A percentile compares a stretch with the other conserved stretches of the same genome.
Evolutionary conservation across 2,888 invertebrate genomes (phyloP).

Genomic region (Polymixis flavicincta): DNA sequence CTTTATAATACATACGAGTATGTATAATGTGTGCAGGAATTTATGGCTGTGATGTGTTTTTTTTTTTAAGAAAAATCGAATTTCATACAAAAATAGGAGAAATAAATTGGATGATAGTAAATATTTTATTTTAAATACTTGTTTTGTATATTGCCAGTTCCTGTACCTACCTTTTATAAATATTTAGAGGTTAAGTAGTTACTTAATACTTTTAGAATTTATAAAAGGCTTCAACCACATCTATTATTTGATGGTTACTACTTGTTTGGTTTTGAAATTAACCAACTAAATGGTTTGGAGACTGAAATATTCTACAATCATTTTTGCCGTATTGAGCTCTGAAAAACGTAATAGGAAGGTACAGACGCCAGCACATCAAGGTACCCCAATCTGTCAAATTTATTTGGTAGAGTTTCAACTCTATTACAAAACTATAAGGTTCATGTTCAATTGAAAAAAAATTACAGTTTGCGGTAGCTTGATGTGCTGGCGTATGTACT

Average conservation of each 20-base stretch:
- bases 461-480: too few relatives aligned
- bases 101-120: constrained; percentile 4
- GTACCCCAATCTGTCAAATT: too few relatives aligned
- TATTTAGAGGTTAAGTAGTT: constrained; percentile 10
- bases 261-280: constrained; percentile 14
- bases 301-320: constrained; percentile 11
- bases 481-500: too few relatives aligned
- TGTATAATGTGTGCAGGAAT: constrained; percentile 29
- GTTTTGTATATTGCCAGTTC: constrained; percentile 1
- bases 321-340: neutral
- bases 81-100: constrained; percentile 19
- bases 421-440: too few relatives aligned
- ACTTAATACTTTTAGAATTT: neutral
- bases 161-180: constrained; percentile 10
- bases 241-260: constrained; percentile 31
- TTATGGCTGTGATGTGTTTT: constrained; percentile 49
- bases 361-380: too few relatives aligned
- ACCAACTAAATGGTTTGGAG: constrained; percentile 7
- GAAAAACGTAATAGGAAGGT: neutral
- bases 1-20: constrained; percentile 1
- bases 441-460: too few relatives aligned
- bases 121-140: constrained; percentile 2
- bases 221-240: constrained; percentile 13
- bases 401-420: too few relatives aligned
- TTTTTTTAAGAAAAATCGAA: neutral